Conservation (phyloP, 2,888 invertebrate genomes). For the Caenorhabditis sp. region DNA sequence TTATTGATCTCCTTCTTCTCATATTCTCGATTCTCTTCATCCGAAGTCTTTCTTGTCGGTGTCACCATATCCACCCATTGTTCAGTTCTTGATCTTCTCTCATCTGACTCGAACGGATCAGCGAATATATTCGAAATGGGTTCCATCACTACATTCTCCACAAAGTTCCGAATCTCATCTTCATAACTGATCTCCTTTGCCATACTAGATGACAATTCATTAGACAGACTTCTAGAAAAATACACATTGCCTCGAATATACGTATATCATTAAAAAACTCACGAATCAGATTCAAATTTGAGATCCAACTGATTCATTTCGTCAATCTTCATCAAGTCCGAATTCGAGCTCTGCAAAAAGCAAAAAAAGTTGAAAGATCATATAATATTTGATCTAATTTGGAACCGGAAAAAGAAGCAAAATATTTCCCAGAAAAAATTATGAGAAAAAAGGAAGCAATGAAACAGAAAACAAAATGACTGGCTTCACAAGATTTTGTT, state of each 20-base stretch:
- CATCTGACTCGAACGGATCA: constrained; percentile 49
- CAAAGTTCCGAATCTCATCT: constrained; percentile 28
- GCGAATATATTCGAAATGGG: constrained; percentile 34
- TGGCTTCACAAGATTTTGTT: no score
- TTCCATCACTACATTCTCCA: constrained; percentile 12
- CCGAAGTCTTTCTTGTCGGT: not conserved
- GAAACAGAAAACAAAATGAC: no score
- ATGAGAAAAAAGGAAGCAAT: no score
- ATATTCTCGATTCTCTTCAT: not conserved
- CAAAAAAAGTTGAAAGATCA: no score
- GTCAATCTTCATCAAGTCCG: not conserved
- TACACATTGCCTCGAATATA: not conserved
- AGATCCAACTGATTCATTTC: not conserved
- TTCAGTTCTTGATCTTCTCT: constrained; percentile 42
- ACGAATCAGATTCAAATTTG: not conserved
- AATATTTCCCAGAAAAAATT: not conserved
- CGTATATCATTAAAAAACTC: not conserved
- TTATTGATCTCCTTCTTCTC: not conserved
- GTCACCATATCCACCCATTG: constrained; percentile 41
- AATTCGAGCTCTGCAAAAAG: not conserved
- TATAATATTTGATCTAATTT: no score
- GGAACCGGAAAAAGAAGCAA: not conserved
- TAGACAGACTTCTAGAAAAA: constrained; percentile 14
- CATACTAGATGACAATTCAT: constrained; percentile 30
- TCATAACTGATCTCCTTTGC: constrained; percentile 35